Percentiles rank a stretch among this genome's conserved stretches.
phyloP scores from a whole-genome alignment of 2,113 vertebrate genomes.

The Sinocyclocheilus rhinocerous region DNA sequence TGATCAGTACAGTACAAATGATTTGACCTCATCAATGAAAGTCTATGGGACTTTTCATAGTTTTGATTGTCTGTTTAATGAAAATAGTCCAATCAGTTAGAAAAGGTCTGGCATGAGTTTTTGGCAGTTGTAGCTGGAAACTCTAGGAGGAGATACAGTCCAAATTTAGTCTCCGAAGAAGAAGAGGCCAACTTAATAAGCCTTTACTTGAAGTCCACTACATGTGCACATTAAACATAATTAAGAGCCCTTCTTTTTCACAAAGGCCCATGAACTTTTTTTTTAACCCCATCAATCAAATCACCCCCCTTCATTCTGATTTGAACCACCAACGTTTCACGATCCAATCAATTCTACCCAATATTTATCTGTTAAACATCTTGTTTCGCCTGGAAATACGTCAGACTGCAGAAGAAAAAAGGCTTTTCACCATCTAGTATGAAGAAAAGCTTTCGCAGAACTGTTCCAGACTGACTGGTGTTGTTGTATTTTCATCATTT shows the following conservation, averaged over 20 bases:
- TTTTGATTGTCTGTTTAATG: no score
- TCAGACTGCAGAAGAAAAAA: not conserved
- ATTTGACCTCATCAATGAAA: no score
- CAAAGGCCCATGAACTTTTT: not conserved
- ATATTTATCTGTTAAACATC: not conserved
- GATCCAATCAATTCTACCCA: not conserved
- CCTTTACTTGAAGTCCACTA: not conserved
- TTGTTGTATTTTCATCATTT: no score
- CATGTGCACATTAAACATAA: not conserved
- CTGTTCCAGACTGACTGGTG: not conserved
- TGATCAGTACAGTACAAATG: no score
- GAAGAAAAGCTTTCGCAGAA: not conserved
- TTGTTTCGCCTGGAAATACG: not conserved
- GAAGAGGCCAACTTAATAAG: no score
- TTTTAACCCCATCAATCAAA: not conserved
- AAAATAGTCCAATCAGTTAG: no score
- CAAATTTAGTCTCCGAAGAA: no score
- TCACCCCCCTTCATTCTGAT: not conserved
- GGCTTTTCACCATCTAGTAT: not conserved
- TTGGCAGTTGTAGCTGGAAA: no score
- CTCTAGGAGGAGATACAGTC: no score
- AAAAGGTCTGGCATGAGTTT: no score
- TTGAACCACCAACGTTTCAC: not conserved
- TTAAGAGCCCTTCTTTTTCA: not conserved
- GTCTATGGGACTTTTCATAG: no score